Evolutionary conservation across 2,888 invertebrate species (phyloP), one percentile per base, ranked within the genome.

Genomic region (Piscicola geometra): DNA sequence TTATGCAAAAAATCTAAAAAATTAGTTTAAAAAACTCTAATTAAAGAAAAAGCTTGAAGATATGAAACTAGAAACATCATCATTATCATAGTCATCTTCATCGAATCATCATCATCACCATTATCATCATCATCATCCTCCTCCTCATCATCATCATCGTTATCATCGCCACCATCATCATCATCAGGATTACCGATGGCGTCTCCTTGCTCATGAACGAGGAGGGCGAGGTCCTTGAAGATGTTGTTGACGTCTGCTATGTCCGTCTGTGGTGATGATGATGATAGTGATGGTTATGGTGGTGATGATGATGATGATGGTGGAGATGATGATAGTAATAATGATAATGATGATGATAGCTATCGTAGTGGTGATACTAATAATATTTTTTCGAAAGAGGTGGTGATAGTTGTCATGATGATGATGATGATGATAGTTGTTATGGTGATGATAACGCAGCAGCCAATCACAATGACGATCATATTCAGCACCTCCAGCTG

Each of bases 201-300:
- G 81, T 92, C 90, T 25, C 95, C 95, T 86, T 97, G 97, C 81
- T 94, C 92, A 85, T 97, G 95, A 28, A 98, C 94, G 88, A 97
- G 88, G 77, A 93, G 90, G 36, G 95, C 96, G 78, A 98, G 88
- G 85, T 97, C 94, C 88, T 94, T 95, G 87, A 97, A 98, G 82
- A 98, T 96, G 87, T 94, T 92, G 87, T 98, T 98, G 75, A 98
- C 96, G 80, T 93, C 94, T 82, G 90, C 88, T 81, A 97, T 97
- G 85, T 97, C 94, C 81, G 89, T 90, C 93, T 86, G 41, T 41
- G 41, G 15, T 41, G 41, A 41, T 41, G 41, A 15, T 41, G 41
- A 41, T 41, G 41, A 41, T 41, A 15, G 15, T 41, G 41, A 41
- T 41, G 41, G 15, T 41, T 5, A 41, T 41, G 15, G 15, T 41